Evolutionary conservation across 2,888 invertebrate genomes (phyloP), one percentile per base, ranked within the genome.

Genomic region (Biston stratarius): DNA sequence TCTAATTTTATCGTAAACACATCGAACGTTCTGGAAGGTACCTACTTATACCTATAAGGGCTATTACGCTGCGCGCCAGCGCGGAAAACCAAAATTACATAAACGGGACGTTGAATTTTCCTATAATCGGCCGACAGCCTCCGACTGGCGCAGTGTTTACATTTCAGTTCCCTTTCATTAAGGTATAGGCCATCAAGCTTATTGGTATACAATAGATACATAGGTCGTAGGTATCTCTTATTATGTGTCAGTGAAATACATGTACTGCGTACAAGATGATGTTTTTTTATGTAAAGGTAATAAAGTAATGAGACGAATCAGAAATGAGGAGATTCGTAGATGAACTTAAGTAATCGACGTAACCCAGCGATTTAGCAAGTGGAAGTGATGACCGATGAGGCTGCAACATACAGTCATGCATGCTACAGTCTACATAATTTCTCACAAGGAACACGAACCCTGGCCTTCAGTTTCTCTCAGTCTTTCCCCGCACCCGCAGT

Each of bases 61-160:
- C 85, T 84, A 88, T 89, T 89, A 89, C 86, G 75, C 79, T 75
- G 80, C 83, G 90, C 88, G 89, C 77, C 82, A 88, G 85, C 77
- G 88, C 90, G 92, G 90, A 92, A 91, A 91, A 89, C 90, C 89
- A 87, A 88, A 92, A 92, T 92, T 90, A 89, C 90, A 82, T 84
- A 83, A 84, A 87, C 89, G 91, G 78, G 89, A 90, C 91, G 91
- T 91, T 91, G 88, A 87, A 88, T 88, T 88, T 89, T 86, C 87
- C 85, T 86, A 86, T 89, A 90, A 90, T 86, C 85, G 82, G 77
- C 75, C 75, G 74, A 74, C 77, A 77, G 79, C 77, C 79, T 78
- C 63, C 72, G 71, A 52, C 45, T 49, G 55, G 58, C 40, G 51
- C 49, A 61, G 69, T 74, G 78, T 73, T 79, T 76, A 74, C 74